Percentiles rank a stretch among this genome's conserved stretches.
phyloP scores from a whole-genome alignment of 2,113 vertebrate species.

The Okapia johnstoni region DNA sequence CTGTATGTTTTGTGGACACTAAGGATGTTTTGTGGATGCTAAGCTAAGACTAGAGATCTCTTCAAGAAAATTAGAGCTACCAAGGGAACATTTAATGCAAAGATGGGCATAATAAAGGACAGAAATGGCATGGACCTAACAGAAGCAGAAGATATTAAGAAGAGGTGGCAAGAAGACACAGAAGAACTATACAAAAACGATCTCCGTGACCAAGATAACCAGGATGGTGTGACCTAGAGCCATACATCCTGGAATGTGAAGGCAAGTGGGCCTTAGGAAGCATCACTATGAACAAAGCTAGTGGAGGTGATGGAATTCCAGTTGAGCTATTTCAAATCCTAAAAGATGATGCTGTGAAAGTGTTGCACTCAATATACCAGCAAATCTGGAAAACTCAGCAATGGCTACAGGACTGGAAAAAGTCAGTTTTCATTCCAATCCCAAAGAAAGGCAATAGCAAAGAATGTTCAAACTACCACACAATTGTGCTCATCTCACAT shows the following conservation, averaged over 20 bases:
- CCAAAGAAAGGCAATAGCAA: neutral
- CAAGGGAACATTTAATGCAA: neutral
- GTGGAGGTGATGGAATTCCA: neutral
- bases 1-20: neutral
- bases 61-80: neutral
- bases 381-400: neutral
- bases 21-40: neutral
- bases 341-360: neutral
- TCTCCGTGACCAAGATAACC: neutral
- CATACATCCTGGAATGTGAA: neutral
- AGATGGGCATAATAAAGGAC: neutral
- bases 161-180: neutral
- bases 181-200: fast-evolving
- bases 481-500: fast-evolving
- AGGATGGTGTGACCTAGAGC: neutral
- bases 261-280: neutral
- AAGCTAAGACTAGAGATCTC: neutral
- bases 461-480: fast-evolving
- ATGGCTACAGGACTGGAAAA: neutral
- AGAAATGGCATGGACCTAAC: neutral
- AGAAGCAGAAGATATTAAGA: neutral
- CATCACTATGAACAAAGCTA: neutral
- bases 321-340: neutral
- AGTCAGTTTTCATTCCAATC: neutral
- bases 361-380: neutral